Conservation (phyloP, 2,113 vertebrate genomes). For the Mus pahari region DNA sequence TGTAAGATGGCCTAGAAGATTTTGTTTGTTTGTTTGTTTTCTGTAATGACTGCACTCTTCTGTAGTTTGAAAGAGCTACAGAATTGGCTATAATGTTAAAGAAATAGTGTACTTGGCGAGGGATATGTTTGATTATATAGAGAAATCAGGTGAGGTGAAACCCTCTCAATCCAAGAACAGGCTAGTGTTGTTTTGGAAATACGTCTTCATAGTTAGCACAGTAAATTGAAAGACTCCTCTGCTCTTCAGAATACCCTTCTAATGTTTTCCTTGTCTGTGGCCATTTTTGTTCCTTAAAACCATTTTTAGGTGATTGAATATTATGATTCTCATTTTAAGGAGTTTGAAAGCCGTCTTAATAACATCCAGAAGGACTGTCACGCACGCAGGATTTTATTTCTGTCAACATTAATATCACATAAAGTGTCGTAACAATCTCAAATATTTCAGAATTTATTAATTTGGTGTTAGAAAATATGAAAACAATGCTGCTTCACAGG, state of each 20-base stretch:
- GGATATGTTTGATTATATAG: neutral
- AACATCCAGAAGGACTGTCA: neutral
- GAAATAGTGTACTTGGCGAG: neutral
- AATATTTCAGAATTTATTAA: neutral
- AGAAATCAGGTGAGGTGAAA: neutral
- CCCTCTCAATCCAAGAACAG: neutral
- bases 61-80: neutral
- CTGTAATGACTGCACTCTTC: neutral
- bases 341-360: neutral
- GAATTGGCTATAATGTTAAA: neutral
- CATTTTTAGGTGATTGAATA: neutral
- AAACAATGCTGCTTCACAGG: neutral
- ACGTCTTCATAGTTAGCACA: neutral
- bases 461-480: neutral
- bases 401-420: neutral
- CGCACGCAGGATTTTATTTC: neutral
- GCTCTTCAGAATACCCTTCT: neutral
- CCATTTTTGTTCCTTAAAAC: neutral
- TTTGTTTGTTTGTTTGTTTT: neutral
- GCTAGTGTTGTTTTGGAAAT: neutral
- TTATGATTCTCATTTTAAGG: neutral
- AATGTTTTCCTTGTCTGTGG: neutral
- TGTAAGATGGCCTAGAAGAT: conserved; percentile 20
- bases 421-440: neutral
- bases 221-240: neutral